phyloP scores from a whole-genome alignment of 2,888 invertebrate genomes.

The Tupiocoris notatus region DNA sequence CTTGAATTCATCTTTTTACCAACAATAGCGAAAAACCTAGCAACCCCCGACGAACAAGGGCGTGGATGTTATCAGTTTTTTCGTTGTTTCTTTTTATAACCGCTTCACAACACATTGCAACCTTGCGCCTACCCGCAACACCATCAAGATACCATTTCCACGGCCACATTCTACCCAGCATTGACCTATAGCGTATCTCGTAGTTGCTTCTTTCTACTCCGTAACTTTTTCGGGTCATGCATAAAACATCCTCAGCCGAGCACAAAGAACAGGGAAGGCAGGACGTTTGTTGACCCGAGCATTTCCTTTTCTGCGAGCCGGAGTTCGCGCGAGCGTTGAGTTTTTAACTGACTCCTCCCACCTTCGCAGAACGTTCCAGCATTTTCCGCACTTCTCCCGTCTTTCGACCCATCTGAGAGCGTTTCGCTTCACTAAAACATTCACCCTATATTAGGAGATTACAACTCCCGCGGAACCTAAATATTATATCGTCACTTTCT shows the following conservation, averaged over 20 bases:
- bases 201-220: neutral
- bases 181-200: neutral
- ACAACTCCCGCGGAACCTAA: slow-evolving; percentile 13
- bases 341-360: slow-evolving; percentile 30
- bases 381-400: neutral
- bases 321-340: slow-evolving; percentile 19
- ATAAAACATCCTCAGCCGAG: slow-evolving; percentile 33
- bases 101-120: neutral
- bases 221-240: slow-evolving; percentile 29
- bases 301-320: slow-evolving; percentile 21
- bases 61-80: neutral
- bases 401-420: neutral
- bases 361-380: neutral
- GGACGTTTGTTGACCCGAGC: slow-evolving; percentile 39
- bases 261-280: slow-evolving; percentile 25
- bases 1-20: too few relatives aligned
- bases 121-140: neutral
- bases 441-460: slow-evolving; percentile 20
- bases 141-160: neutral
- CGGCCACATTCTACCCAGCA: neutral
- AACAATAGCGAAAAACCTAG: too few relatives aligned
- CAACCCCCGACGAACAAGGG: too few relatives aligned
- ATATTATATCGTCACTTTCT: slow-evolving; percentile 11
- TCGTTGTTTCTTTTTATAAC: neutral
- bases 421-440: slow-evolving; percentile 1